Conservation (phyloP, 2,797 vertebrate species). For the Microhierax caerulescens region DNA sequence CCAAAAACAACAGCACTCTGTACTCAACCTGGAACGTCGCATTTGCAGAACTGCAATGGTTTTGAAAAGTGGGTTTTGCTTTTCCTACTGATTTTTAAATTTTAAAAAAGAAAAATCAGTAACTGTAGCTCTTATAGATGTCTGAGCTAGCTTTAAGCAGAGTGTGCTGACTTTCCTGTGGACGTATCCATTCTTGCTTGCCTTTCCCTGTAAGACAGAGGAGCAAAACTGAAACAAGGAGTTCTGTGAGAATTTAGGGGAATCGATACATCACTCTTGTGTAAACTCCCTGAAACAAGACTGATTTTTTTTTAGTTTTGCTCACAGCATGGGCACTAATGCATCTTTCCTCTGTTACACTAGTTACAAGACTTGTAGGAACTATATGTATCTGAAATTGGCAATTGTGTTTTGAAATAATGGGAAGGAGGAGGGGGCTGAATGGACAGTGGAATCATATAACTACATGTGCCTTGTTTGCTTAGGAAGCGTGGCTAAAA, state of each 20-base stretch:
- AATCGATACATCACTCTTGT: not conserved
- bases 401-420: not conserved
- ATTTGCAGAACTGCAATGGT: not conserved
- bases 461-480: not conserved
- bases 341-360: not conserved
- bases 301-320: not conserved
- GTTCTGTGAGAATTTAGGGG: not conserved
- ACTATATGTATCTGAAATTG: not conserved
- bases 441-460: not conserved
- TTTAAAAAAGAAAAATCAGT: not conserved
- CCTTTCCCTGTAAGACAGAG: not conserved
- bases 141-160: not conserved
- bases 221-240: not conserved
- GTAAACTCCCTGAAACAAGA: not conserved
- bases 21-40: not conserved
- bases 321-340: not conserved
- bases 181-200: not conserved
- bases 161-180: not conserved
- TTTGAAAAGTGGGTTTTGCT: not conserved
- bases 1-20: slow-evolving; percentile 19
- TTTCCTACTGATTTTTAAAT: not conserved
- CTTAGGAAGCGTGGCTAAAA: not conserved
- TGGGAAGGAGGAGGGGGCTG: not conserved
- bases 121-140: not conserved
- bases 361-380: not conserved